phyloP scores from a whole-genome alignment of 2,113 vertebrate genomes.

The Semicossyphus pulcher region DNA sequence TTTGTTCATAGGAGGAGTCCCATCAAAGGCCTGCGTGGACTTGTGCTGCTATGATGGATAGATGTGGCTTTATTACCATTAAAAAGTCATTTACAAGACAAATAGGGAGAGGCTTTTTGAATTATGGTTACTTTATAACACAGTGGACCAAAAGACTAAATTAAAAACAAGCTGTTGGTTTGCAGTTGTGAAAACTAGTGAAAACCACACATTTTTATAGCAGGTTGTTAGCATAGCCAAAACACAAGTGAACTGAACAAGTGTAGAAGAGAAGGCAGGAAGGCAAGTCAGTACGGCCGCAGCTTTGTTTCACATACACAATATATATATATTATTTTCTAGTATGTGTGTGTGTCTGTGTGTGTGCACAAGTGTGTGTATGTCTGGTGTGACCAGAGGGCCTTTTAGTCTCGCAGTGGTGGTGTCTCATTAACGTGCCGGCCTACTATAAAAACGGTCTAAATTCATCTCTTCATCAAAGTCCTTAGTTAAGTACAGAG shows the following conservation, averaged over 20 bases:
- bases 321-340: background rate
- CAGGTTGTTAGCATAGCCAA: conserved; percentile 3
- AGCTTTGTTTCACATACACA: conserved; percentile 20
- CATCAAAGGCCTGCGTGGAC: conserved; percentile 61
- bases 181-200: conserved; percentile 29
- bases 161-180: conserved; percentile 43
- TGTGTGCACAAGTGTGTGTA: conserved; percentile 3
- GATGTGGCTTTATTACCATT: conserved; percentile 74
- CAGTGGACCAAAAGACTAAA: conserved; percentile 44
- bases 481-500: conserved; percentile 69
- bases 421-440: conserved; percentile 67
- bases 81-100: conserved; percentile 80
- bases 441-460: conserved; percentile 64
- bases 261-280: background rate
- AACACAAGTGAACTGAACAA: background rate
- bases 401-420: conserved; percentile 52
- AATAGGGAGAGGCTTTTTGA: conserved; percentile 71
- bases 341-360: conserved; percentile 6
- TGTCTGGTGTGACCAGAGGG: conserved; percentile 39
- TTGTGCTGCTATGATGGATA: conserved; percentile 74
- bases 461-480: conserved; percentile 78
- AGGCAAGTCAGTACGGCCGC: background rate
- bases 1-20: conserved; percentile 72
- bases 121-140: conserved; percentile 69
- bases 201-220: conserved; percentile 17